phyloP scores from a whole-genome alignment of 2,113 vertebrate species.

The Opisthocomus hoazin region DNA sequence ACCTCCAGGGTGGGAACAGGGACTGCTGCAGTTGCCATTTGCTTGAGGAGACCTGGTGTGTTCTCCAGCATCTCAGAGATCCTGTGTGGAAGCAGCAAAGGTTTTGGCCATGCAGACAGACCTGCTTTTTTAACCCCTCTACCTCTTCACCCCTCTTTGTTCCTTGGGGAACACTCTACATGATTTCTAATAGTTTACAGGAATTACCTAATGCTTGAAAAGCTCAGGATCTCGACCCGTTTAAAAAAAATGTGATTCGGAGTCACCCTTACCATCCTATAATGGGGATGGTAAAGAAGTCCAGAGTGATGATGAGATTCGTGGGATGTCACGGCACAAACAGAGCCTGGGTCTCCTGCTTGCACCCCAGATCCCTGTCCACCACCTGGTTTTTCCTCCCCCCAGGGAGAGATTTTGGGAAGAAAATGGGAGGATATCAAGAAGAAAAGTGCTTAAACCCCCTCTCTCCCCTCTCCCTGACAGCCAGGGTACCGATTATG shows the following conservation, averaged over 20 bases:
- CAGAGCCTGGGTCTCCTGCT: not conserved
- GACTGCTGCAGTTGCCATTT: not conserved
- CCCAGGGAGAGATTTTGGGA: not conserved
- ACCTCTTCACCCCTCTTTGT: not conserved
- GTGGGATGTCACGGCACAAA: not conserved
- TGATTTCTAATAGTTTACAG: not conserved
- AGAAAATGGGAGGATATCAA: not conserved
- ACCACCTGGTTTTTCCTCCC: fast-evolving
- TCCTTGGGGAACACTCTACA: not conserved
- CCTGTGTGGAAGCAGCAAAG: not conserved
- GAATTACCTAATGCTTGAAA: not conserved
- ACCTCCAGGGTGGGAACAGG: not conserved
- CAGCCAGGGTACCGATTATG: not conserved
- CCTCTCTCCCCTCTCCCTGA: not conserved
- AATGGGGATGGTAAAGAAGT: not conserved
- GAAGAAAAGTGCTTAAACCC: not conserved
- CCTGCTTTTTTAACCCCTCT: not conserved
- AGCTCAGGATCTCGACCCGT: not conserved
- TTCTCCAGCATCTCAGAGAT: not conserved
- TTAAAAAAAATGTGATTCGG: not conserved
- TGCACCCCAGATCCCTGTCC: not conserved
- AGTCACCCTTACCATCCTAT: not conserved
- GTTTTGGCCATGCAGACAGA: not conserved
- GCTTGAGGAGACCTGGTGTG: not conserved
- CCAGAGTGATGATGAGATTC: not conserved